These are phyloP conservation scores for Aphaenogaster floridana DNA, from an alignment of 1,140 invertebrate genomes.

Conservation along the genomic window DNA sequence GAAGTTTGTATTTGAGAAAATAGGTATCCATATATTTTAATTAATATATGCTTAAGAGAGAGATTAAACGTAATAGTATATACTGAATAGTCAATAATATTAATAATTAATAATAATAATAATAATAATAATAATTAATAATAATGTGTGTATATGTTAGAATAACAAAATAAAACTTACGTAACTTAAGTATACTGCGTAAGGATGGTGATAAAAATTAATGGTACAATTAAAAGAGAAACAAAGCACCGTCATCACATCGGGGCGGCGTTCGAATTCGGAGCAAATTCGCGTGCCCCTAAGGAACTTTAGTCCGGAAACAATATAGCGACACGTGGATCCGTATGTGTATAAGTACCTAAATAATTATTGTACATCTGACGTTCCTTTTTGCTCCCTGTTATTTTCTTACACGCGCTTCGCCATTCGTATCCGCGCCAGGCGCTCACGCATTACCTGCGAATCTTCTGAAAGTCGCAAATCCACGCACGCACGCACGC, in stretches of 20 bases:
- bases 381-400: conserved; percentile 54
- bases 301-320: conserved; percentile 86
- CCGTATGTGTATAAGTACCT: conserved; percentile 66
- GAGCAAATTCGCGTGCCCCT: conserved; percentile 76
- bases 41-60: conserved; percentile 76
- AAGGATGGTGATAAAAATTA: conserved; percentile 65
- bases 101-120: conserved; percentile 67
- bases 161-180: conserved; percentile 75
- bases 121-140: conserved; percentile 70
- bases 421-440: conserved; percentile 36
- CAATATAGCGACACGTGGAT: conserved; percentile 63
- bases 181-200: conserved; percentile 64
- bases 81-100: conserved; percentile 74
- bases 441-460: conserved; percentile 16
- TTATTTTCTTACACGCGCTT: conserved; percentile 50
- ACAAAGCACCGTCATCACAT: conserved; percentile 87
- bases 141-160: conserved; percentile 67
- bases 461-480: conserved; percentile 17
- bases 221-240: conserved; percentile 81
- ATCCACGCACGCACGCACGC: not conserved
- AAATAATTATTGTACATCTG: conserved; percentile 74
- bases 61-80: conserved; percentile 80
- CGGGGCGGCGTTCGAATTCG: conserved; percentile 78
- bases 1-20: conserved; percentile 77
- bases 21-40: conserved; percentile 82